Base-by-base conservation (phyloP, 2,888 invertebrate species). In the Crossocerus cetratus region DNA sequence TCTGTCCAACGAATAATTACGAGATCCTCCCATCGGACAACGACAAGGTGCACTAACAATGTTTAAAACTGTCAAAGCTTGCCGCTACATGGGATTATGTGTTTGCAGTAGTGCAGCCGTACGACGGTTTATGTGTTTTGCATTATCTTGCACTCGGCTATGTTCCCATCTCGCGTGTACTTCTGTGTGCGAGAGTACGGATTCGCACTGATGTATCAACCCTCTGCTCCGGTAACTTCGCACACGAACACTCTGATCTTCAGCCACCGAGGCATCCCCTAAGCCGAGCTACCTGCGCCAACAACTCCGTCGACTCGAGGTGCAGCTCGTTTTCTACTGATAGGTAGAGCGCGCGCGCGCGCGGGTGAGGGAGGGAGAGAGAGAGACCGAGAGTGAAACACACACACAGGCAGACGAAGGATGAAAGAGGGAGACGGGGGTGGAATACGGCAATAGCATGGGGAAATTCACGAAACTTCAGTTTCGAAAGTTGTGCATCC, bases 401-500 rank as follows among this genome's bases (percentile, higher is more conserved):
- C n/a, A n/a, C 32, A 32, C 8, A 32, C 3, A 32, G 32, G 5
- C 8, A 11, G 32, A 0, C 8, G 32, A 32, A 32, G 32, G 11
- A 11, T 1, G 32, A 32, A 8, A 32, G 23, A 32, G 23, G 8
- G 23, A 32, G 23, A 32, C 4, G 23, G 8, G 23, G 23, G 23
- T 5, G 32, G 11, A 8, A 11, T 45, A 60, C 72, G 69, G 78
- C 78, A 70, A 72, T 69, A 69, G 77, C 63, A 69, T n/a, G 76
- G 78, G 66, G 75, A 82, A 79, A 82, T 82, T 77, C 77, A 70
- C 70, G 79, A 65, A 81, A 81, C 82, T 81, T 77, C 79, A 79
- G 68, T 75, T 82, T 77, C 73, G 72, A 75, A 82, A 81, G 82
- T 81, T 81, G 70, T 69, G 73, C 74, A 73, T 75, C 77, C 72